phyloP scores from a whole-genome alignment of 1,140 invertebrate species.

The Globodera ellingtonae region DNA sequence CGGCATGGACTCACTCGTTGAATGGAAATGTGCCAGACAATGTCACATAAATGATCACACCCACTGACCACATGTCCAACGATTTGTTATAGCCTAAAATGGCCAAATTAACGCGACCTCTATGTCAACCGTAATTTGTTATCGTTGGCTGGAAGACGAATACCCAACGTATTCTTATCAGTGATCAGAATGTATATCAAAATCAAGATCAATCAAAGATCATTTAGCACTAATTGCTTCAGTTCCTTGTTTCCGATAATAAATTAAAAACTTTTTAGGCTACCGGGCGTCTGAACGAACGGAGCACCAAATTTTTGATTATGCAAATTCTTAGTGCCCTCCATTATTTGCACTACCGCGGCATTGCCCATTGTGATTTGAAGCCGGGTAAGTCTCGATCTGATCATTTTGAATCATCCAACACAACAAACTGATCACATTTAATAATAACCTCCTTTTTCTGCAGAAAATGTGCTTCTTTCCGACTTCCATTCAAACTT shows the following conservation, averaged over 20 bases:
- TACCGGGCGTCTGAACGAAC: slow-evolving; percentile 53
- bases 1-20: slow-evolving; percentile 78
- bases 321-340: slow-evolving; percentile 87
- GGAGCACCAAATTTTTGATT: slow-evolving; percentile 59
- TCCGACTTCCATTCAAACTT: slow-evolving; percentile 55
- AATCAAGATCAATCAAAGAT: no score
- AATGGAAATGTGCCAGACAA: slow-evolving; percentile 97
- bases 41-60: slow-evolving; percentile 91
- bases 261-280: slow-evolving; percentile 45
- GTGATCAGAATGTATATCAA: no score
- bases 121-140: no score
- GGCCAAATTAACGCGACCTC: neutral
- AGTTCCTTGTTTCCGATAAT: no score
- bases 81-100: slow-evolving; percentile 93
- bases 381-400: slow-evolving; percentile 81
- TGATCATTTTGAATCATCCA: no score
- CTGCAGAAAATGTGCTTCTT: slow-evolving; percentile 62
- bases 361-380: slow-evolving; percentile 72
- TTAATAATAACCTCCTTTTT: neutral
- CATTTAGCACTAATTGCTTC: neutral
- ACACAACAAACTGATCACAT: neutral
- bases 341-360: slow-evolving; percentile 94
- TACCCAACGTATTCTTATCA: no score
- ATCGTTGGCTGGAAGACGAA: no score
- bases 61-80: slow-evolving; percentile 99